Evolutionary conservation across 2,797 vertebrate genomes (phyloP).

Genomic region (Agapornis canus): DNA sequence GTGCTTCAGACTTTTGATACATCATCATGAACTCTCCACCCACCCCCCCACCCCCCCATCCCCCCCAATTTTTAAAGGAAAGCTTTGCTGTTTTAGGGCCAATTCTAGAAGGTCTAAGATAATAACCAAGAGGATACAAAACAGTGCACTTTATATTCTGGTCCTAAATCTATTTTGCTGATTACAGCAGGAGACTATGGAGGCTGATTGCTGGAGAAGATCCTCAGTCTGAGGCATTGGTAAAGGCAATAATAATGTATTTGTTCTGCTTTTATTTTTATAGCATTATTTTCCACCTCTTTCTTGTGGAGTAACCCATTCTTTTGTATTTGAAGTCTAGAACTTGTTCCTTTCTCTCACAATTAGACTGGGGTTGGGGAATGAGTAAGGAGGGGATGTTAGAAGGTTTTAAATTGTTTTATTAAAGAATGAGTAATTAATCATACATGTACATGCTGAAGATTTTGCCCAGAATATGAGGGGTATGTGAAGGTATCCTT

Average conservation of each 20-base stretch:
- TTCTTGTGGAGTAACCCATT: not conserved
- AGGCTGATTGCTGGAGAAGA: not conserved
- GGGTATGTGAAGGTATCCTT: not conserved
- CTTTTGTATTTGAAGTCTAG: not conserved
- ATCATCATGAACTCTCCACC: not conserved
- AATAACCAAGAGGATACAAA: not conserved
- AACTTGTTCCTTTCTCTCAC: not conserved
- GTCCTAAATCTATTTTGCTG: not conserved
- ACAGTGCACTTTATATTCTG: not conserved
- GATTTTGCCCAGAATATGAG: not conserved
- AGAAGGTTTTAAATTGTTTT: not conserved
- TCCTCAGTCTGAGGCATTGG: not conserved
- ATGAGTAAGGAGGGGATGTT: not conserved
- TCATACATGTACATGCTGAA: not conserved
- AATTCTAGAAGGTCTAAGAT: not conserved
- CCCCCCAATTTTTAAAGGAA: not conserved
- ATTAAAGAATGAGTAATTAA: not conserved
- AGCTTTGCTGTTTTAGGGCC: not conserved
- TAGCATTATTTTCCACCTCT: not conserved
- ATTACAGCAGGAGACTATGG: not conserved
- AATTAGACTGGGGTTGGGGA: not conserved
- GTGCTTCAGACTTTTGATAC: not conserved
- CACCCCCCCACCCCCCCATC: not conserved
- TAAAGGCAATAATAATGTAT: not conserved
- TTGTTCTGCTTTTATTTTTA: not conserved